Percentiles rank a stretch among this genome's conserved stretches.
These are phyloP conservation scores for Atta texana DNA, from an alignment of 1,140 invertebrate genomes.

Conservation along the genomic window DNA sequence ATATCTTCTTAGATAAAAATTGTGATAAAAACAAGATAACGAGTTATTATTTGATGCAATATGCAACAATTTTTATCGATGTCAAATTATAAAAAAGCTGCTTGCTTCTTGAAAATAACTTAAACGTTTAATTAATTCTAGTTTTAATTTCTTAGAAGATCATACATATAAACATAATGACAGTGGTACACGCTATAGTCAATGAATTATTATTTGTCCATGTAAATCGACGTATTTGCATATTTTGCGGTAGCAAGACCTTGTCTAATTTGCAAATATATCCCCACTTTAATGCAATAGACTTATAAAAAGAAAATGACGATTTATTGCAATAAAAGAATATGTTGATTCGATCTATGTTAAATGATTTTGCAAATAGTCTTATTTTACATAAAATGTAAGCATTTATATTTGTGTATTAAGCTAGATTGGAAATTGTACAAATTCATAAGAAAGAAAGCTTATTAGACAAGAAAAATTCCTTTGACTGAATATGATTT, in stretches of 20 bases:
- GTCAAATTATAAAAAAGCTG: neutral
- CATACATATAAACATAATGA: neutral
- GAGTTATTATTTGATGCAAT: neutral
- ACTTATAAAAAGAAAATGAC: neutral
- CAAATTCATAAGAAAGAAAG: too few species aligned
- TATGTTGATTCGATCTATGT: neutral
- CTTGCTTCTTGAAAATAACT: neutral
- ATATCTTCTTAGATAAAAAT: neutral
- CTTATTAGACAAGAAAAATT: too few species aligned
- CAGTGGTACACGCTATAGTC: neutral
- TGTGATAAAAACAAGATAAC: neutral
- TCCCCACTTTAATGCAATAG: neutral
- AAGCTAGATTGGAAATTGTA: neutral
- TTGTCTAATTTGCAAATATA: neutral
- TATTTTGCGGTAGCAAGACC: neutral
- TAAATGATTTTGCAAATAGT: neutral
- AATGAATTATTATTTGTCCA: conserved; percentile 27
- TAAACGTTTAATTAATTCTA: conserved; percentile 1
- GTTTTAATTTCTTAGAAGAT: neutral
- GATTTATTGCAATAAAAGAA: neutral
- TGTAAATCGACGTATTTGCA: neutral
- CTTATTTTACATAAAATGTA: neutral
- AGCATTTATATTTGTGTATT: neutral
- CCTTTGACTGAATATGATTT: too few species aligned
- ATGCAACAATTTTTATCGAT: neutral